These are phyloP conservation scores for Seladonia tumulorum DNA, from an alignment of 2,888 invertebrate species.

Conservation along the genomic window DNA sequence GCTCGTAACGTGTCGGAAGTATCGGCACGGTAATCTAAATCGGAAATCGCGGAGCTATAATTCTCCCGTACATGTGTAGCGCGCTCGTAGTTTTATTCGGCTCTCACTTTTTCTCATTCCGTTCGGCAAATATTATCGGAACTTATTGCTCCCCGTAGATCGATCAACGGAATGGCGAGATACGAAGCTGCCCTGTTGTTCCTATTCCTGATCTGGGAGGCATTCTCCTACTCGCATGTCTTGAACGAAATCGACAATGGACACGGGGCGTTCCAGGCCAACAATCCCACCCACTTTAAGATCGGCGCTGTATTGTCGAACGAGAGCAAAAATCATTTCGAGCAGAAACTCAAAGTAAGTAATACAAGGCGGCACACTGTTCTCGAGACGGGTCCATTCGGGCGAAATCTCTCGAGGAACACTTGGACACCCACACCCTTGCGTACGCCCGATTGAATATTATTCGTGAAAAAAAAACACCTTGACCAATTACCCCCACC, in stretches of 20 bases:
- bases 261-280: constrained; percentile 50
- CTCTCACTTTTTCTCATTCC: neutral
- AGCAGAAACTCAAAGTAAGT: constrained; percentile 93
- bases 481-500: neutral
- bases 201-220: constrained; percentile 50
- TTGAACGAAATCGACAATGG: constrained; percentile 52
- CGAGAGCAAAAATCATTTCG: constrained; percentile 92
- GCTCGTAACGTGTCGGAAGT: neutral
- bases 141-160: neutral
- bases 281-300: constrained; percentile 91
- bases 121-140: neutral
- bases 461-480: neutral
- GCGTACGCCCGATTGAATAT: neutral
- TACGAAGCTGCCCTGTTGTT: constrained; percentile 43
- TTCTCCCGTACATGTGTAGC: neutral
- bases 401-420: neutral
- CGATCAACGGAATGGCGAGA: constrained; percentile 49
- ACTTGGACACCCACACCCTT: neutral
- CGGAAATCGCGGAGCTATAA: neutral
- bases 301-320: constrained; percentile 97
- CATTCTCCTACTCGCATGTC: constrained; percentile 13
- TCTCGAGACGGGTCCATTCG: neutral
- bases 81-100: neutral
- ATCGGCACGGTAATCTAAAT: neutral
- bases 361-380: neutral